Conservation (phyloP, 2,113 vertebrate genomes). For the Silurus glanis region DNA sequence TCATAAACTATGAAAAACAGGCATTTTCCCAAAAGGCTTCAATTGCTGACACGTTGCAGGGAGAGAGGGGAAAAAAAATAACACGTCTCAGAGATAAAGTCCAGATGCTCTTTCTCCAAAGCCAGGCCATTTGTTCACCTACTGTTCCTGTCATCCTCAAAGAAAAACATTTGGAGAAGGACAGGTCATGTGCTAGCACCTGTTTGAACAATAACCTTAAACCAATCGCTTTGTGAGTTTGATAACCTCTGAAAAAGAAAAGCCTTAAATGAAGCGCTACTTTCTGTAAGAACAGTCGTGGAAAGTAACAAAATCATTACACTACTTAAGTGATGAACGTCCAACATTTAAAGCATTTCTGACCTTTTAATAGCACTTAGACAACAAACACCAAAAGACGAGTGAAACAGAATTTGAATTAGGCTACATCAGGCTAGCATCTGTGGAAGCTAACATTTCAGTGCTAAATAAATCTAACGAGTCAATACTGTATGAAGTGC, state of each 20-base stretch:
- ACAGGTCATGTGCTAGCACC: constrained; percentile 13
- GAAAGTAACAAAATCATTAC: background rate
- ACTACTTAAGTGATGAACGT: background rate
- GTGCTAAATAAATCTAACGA: background rate
- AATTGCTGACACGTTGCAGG: background rate
- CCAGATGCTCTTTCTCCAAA: background rate
- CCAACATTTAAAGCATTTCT: background rate
- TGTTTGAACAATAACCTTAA: background rate
- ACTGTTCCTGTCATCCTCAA: constrained; percentile 28
- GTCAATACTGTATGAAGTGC: background rate
- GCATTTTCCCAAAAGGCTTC: constrained; percentile 5
- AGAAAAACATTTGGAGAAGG: constrained; percentile 23
- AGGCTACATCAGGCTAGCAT: background rate
- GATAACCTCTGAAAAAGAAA: background rate
- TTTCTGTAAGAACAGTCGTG: background rate
- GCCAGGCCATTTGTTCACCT: constrained; percentile 30
- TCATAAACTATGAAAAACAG: background rate
- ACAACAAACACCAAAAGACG: background rate
- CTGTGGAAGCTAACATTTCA: background rate
- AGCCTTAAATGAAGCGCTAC: background rate
- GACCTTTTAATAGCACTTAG: background rate
- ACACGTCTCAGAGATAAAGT: constrained; percentile 7
- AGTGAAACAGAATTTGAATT: background rate
- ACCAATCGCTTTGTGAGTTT: background rate
- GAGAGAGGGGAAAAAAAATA: background rate